Percentiles rank a stretch among this genome's conserved stretches.
These are phyloP conservation scores for Thelaira solivaga DNA, from an alignment of 2,888 invertebrate genomes.

Conservation along the genomic window DNA sequence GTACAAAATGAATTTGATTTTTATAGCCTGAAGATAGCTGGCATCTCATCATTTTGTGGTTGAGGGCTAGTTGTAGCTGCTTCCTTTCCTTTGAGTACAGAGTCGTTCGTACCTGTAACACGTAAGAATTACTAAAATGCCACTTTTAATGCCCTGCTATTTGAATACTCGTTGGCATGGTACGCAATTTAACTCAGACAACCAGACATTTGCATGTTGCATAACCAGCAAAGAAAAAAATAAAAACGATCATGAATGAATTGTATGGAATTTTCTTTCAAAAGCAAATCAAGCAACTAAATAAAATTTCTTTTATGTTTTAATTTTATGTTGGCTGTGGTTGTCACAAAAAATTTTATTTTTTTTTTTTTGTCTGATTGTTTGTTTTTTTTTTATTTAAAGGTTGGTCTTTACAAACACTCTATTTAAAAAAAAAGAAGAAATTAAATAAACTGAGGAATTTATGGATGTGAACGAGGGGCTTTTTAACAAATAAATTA, in stretches of 20 bases:
- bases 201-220: conserved; percentile 46
- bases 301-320: conserved; percentile 6
- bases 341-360: conserved; percentile 32
- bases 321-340: conserved; percentile 34
- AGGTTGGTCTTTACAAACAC: not conserved
- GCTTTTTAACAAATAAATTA: not conserved
- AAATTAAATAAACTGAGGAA: not conserved
- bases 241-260: conserved; percentile 29
- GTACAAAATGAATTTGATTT: conserved; percentile 54
- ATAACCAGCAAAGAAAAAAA: not conserved
- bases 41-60: not conserved
- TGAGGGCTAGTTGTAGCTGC: not conserved
- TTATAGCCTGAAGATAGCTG: conserved; percentile 48
- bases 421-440: conserved; percentile 8
- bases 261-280: not conserved
- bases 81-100: conserved; percentile 1
- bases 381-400: conserved; percentile 5
- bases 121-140: conserved; percentile 26
- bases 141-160: conserved; percentile 15
- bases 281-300: not conserved
- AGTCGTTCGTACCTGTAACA: not conserved
- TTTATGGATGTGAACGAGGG: not conserved
- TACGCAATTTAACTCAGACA: conserved; percentile 12
- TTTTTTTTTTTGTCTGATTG: not conserved
- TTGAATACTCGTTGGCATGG: too few species aligned